A percentile compares a stretch with the other conserved stretches of the same genome.
These are phyloP conservation scores for Spisula subtruncata DNA, from an alignment of 2,888 invertebrate genomes.

Conservation along the genomic window DNA sequence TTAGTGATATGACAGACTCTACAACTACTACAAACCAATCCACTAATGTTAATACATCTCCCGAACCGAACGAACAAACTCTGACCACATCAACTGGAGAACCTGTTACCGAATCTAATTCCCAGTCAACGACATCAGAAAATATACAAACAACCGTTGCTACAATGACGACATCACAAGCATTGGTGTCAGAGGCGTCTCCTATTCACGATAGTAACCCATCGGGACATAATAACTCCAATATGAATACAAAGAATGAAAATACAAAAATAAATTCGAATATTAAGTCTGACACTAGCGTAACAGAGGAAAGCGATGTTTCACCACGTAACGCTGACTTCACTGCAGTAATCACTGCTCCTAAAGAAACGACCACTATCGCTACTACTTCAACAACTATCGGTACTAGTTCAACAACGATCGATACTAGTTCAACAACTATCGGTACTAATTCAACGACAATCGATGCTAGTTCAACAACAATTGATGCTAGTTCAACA, in stretches of 20 bases:
- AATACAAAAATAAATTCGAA: neutral
- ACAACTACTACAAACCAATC: too few relatives aligned
- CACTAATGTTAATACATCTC: neutral
- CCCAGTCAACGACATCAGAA: neutral
- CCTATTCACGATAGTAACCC: neutral
- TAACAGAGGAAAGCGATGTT: neutral
- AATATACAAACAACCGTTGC: neutral
- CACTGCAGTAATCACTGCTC: neutral
- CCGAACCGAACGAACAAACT: neutral
- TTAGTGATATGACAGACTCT: too few relatives aligned
- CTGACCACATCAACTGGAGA: neutral
- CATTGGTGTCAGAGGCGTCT: neutral
- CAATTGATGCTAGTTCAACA: neutral
- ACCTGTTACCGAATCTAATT: neutral
- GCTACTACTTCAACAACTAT: neutral
- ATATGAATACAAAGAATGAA: neutral
- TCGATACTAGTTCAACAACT: too few relatives aligned
- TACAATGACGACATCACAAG: neutral
- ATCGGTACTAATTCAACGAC: neutral
- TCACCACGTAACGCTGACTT: neutral
- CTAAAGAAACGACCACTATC: neutral
- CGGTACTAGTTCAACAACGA: neutral
- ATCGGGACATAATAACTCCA: neutral
- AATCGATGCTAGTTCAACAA: neutral
- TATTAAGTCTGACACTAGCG: neutral